Evolutionary conservation across 2,888 invertebrate genomes (phyloP).

Genomic region (Andrena haemorrhoa): DNA sequence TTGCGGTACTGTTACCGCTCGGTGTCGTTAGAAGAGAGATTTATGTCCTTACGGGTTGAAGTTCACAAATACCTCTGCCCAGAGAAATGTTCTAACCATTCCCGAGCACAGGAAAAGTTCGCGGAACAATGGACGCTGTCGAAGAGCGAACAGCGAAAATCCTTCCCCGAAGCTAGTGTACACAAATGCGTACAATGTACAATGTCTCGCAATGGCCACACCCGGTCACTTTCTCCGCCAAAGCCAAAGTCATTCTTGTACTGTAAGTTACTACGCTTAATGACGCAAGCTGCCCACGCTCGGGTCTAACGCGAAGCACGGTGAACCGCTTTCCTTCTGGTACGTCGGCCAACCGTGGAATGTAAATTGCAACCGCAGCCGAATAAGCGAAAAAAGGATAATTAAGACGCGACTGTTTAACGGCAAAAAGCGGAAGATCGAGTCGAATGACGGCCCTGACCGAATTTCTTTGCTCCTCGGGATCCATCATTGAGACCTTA

Average conservation of each 20-base stretch:
- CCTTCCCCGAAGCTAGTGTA: slow-evolving; percentile 26
- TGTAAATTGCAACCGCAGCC: slow-evolving; percentile 56
- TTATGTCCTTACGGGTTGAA: not conserved
- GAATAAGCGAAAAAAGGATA: slow-evolving; percentile 40
- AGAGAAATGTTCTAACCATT: slow-evolving; percentile 11
- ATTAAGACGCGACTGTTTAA: slow-evolving; percentile 55
- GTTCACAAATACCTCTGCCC: not conserved
- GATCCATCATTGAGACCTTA: slow-evolving; percentile 18
- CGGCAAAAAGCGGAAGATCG: slow-evolving; percentile 60
- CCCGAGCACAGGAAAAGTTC: slow-evolving; percentile 15
- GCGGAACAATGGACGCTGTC: slow-evolving; percentile 46
- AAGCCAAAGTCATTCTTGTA: slow-evolving; percentile 74
- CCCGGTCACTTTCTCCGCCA: slow-evolving; percentile 76
- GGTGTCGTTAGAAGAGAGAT: slow-evolving; percentile 19
- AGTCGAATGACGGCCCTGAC: slow-evolving; percentile 57
- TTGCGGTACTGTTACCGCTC: not conserved
- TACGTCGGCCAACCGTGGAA: slow-evolving; percentile 46
- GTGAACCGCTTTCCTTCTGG: slow-evolving; percentile 55
- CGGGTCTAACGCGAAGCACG: slow-evolving; percentile 63
- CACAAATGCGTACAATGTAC: slow-evolving; percentile 49
- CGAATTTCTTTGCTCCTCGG: slow-evolving; percentile 57
- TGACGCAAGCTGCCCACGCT: slow-evolving; percentile 77
- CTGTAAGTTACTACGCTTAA: slow-evolving; percentile 71
- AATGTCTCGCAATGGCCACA: slow-evolving; percentile 69
- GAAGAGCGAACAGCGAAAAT: slow-evolving; percentile 47